These are phyloP conservation scores for Physocephala rufipes DNA, from an alignment of 2,888 invertebrate genomes.

Conservation along the genomic window DNA sequence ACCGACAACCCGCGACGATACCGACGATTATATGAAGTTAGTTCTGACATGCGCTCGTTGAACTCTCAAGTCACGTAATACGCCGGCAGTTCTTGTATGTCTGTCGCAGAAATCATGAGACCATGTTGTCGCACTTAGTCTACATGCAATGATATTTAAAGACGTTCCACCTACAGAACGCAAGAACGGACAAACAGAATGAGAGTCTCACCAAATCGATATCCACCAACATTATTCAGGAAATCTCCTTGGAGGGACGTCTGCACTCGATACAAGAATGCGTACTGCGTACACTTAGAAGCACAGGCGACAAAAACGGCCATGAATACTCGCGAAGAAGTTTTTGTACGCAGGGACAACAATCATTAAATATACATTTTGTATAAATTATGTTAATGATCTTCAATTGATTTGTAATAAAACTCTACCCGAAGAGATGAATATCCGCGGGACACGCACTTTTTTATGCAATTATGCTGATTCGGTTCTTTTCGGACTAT, in stretches of 20 bases:
- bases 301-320: constrained; percentile 14
- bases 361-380: constrained; percentile 66
- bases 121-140: constrained; percentile 32
- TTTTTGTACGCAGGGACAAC: constrained; percentile 45
- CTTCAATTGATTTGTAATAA: constrained; percentile 67
- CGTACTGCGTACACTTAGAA: too few species aligned
- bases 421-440: constrained; percentile 65
- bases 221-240: neutral
- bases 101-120: neutral
- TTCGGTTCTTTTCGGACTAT: neutral
- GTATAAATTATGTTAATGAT: constrained; percentile 67
- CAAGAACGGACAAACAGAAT: neutral
- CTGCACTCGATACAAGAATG: neutral
- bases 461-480: constrained; percentile 30
- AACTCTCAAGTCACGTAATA: constrained; percentile 17
- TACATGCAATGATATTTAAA: constrained; percentile 38
- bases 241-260: neutral
- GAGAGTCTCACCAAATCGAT: too few species aligned
- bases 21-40: neutral
- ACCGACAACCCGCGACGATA: neutral
- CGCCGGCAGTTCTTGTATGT: constrained; percentile 21
- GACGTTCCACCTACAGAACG: neutral
- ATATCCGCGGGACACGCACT: constrained; percentile 65
- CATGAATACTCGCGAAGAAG: constrained; percentile 1
- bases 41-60: constrained; percentile 6